Conservation (phyloP, 2,113 vertebrate genomes). For the Loxodonta africana region DNA sequence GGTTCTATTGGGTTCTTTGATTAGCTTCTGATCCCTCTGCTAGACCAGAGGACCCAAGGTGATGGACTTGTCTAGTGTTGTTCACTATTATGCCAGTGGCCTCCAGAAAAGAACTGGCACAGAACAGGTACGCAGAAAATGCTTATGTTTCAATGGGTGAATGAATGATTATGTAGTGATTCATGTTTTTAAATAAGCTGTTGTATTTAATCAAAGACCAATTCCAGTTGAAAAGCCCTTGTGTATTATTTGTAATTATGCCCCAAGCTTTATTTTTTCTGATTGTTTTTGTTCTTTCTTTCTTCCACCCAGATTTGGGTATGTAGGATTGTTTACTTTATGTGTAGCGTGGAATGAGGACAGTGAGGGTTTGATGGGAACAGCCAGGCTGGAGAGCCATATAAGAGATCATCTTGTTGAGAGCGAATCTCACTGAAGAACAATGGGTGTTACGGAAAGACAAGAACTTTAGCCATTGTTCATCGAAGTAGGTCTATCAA, state of each 20-base stretch:
- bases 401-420: background rate
- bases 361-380: background rate
- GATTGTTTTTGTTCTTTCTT: background rate
- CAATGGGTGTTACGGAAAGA: background rate
- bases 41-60: background rate
- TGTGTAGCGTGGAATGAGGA: background rate
- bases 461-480: background rate
- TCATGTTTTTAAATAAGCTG: background rate
- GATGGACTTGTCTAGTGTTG: background rate
- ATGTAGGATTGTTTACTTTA: background rate
- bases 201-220: background rate
- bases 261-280: background rate
- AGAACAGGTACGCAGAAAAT: background rate
- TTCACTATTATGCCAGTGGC: background rate
- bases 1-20: background rate
- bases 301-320: background rate
- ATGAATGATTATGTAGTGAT: background rate
- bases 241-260: slow-evolving; percentile 4
- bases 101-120: background rate
- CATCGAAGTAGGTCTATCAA: background rate
- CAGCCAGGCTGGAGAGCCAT: background rate
- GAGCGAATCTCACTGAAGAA: background rate
- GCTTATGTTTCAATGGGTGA: slow-evolving; percentile 29
- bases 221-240: slow-evolving; percentile 52
- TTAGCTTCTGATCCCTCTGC: background rate